Base-by-base conservation (phyloP, 1,140 invertebrate genomes). In the Apis cerana region DNA sequence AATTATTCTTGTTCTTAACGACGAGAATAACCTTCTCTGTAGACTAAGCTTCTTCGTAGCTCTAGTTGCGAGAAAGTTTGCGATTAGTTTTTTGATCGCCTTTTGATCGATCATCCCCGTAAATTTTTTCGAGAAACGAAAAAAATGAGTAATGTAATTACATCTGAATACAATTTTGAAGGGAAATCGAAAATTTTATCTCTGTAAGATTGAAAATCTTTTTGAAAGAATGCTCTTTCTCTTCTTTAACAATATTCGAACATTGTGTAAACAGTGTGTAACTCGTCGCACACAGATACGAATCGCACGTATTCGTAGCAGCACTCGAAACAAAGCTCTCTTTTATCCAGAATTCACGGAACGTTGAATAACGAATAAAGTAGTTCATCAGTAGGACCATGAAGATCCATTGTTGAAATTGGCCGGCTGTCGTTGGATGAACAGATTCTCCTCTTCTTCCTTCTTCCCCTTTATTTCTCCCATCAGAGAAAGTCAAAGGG, bases 341-440 rank as follows among this genome's bases (percentile, higher is more conserved):
- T 68, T 75, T 75, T 81, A 75, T 81, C 65, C 71, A 58, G 71
- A 67, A 62, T 81, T 81, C 79, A 75, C 79, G 62, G 71, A 67
- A 71, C 54, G 62, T 19, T 75, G 79, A 75, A 75, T 75, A 61
- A 52, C 52, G 71, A 81, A 81, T 81, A 81, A 81, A 75, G 71
- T 75, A 80, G 67, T 78, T 78, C 65, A 70, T 15, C 52, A 2
- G 33, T 33, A 78, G 54, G 52, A 69, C 76, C 59, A 69, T 33
- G 75, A 50, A 76, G 23, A 21, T 67, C 62, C 75, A 67, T 76
- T 67, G 61, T 76, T 76, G 62, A 76, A 76, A 76, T 76, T 76
- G 75, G 54, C 75, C 75, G 61, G 75, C 62, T 65, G 50, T 61
- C n/a, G 61, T 8, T 43, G 50, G 62, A 76, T 76, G 65, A 76